A percentile compares a stretch with the other conserved stretches of the same genome.
Conservation (phyloP, 2,888 invertebrate species). For the Halictus ligatus region DNA sequence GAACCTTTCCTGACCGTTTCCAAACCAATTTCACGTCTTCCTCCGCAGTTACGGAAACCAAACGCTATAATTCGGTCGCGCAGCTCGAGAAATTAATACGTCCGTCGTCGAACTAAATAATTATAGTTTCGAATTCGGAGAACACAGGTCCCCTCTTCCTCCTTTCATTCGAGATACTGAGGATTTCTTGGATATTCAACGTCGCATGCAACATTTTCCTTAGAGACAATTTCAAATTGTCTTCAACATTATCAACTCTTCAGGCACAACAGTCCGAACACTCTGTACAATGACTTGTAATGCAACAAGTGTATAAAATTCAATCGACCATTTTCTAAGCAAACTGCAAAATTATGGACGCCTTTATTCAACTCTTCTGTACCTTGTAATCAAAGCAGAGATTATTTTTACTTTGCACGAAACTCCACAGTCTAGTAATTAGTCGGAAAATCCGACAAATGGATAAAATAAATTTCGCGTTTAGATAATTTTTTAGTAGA, state of each 20-base stretch:
- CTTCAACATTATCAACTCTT: too few species aligned
- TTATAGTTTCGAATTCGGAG: not conserved
- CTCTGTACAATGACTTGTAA: too few species aligned
- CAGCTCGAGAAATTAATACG: not conserved
- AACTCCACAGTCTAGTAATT: not conserved
- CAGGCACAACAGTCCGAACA: too few species aligned
- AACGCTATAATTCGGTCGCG: slow-evolving; percentile 4
- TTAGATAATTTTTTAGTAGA: not conserved
- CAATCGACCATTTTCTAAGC: too few species aligned
- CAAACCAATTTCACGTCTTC: not conserved
- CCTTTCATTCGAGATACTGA: not conserved
- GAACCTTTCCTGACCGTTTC: not conserved
- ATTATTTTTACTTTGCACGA: not conserved
- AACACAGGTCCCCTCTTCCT: not conserved
- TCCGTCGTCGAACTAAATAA: not conserved
- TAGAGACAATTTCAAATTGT: not conserved
- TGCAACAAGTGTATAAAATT: too few species aligned
- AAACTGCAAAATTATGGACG: too few species aligned
- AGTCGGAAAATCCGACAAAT: not conserved
- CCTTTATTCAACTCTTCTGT: too few species aligned
- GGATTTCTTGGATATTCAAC: not conserved
- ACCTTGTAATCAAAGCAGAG: too few species aligned
- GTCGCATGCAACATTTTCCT: not conserved
- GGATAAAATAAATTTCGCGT: not conserved
- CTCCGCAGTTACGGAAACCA: not conserved